Conservation (phyloP, 2,888 invertebrate species). For the Cosmorhoe ocellata region DNA sequence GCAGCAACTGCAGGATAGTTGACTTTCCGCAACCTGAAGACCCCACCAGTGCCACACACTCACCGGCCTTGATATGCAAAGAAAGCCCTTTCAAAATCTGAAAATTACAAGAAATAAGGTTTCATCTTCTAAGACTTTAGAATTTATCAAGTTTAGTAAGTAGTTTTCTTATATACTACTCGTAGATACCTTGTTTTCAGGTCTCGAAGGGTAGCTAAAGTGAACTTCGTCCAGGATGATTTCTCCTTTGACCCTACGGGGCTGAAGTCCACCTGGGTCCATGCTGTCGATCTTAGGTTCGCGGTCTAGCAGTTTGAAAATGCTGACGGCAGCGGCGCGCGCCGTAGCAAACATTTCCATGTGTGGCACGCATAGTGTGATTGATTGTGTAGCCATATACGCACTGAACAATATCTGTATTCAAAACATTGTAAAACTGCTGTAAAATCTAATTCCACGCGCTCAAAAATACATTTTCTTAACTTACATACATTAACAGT, state of each 20-base stretch:
- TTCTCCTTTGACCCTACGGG: conserved; percentile 84
- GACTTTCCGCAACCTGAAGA: conserved; percentile 92
- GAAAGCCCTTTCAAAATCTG: conserved; percentile 86
- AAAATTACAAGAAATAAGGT: conserved; percentile 11
- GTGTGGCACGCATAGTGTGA: conserved; percentile 89
- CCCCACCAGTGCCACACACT: conserved; percentile 88
- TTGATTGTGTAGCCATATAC: conserved; percentile 89
- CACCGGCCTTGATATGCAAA: conserved; percentile 84
- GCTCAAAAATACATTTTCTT: no score
- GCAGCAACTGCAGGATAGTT: conserved; percentile 89
- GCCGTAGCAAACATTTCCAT: conserved; percentile 88
- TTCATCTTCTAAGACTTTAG: background rate
- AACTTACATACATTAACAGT: no score
- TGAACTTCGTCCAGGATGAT: conserved; percentile 86
- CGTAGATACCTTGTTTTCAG: conserved; percentile 84
- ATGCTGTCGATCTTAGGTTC: conserved; percentile 87
- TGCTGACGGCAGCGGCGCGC: conserved; percentile 86
- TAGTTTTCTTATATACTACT: no score
- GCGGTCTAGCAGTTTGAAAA: conserved; percentile 88
- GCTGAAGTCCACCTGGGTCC: conserved; percentile 82
- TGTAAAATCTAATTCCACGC: no score
- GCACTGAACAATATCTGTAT: conserved; percentile 87
- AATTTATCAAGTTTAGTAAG: no score
- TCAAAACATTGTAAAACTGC: background rate
- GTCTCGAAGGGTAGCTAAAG: conserved; percentile 90